Evolutionary conservation across 37 sponge, comb jelly and placozoan species (phyloP), one percentile per base, ranked within the genome.

Genomic region (Corticium candelabrum): DNA sequence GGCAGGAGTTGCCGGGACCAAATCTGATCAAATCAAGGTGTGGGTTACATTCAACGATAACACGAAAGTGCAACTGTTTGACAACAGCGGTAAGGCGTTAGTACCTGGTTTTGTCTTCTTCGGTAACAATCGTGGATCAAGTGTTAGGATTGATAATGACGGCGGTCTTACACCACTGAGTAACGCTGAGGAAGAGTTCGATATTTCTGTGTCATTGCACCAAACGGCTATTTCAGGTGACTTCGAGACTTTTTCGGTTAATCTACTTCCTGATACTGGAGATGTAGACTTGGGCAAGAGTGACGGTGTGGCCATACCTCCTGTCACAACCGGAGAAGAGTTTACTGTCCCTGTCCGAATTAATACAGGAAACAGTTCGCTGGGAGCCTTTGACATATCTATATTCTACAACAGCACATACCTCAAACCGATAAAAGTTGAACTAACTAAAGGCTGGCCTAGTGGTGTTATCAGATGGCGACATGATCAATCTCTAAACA

Each of bases 41-140:
- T 67, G 70, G 4, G 82, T 68, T 3, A 74, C 37, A 30, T 81
- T 88, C 34, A 41, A 77, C 3, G 89, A 88, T 67, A 30, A 34
- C 36, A 84, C 82, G 3, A 39, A 75, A 15, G n/a, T n/a, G n/a
- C n/a, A n/a, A n/a, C n/a, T n/a, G n/a, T n/a, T n/a, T n/a, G n/a
- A n/a, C n/a, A n/a, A n/a, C n/a, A n/a, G n/a, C n/a, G n/a, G n/a
- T n/a, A n/a, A n/a, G n/a, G n/a, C n/a, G n/a, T n/a, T n/a, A n/a
- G n/a, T n/a, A n/a, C n/a, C n/a, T n/a, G n/a, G n/a, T n/a, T n/a
- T n/a, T n/a, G n/a, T n/a, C n/a, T n/a, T n/a, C n/a, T n/a, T n/a
- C n/a, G n/a, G n/a, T n/a, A n/a, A n/a, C n/a, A n/a, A n/a, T n/a
- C n/a, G n/a, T n/a, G n/a, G n/a, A n/a, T n/a, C n/a, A n/a, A n/a